phyloP scores from a whole-genome alignment of 2,888 invertebrate species.

The Prosapia bicincta region DNA sequence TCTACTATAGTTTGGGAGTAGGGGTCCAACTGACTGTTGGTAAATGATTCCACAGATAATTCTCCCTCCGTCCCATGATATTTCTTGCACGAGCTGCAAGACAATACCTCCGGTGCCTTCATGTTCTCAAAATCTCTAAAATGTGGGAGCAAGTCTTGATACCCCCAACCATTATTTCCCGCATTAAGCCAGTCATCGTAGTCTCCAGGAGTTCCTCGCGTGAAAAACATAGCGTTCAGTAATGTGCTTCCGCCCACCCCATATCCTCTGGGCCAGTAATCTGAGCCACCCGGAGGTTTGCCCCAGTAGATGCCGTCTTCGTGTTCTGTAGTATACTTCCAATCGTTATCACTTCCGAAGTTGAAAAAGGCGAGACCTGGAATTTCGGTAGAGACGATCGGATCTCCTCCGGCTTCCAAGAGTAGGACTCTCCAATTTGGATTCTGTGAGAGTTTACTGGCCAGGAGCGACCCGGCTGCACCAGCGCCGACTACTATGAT shows the following conservation, averaged over 20 bases:
- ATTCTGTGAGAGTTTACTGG: constrained; percentile 49
- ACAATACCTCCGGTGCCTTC: constrained; percentile 26
- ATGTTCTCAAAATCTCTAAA: constrained; percentile 45
- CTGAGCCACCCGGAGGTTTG: constrained; percentile 45
- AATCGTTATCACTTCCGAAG: constrained; percentile 37
- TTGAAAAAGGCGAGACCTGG: constrained; percentile 47
- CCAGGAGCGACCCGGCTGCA: constrained; percentile 52
- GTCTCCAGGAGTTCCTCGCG: constrained; percentile 60
- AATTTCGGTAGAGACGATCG: constrained; percentile 48
- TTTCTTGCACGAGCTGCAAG: constrained; percentile 36
- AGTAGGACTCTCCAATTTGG: constrained; percentile 49
- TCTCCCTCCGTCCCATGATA: constrained; percentile 38
- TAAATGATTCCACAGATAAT: constrained; percentile 51
- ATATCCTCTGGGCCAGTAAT: constrained; percentile 56
- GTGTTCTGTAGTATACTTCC: constrained; percentile 51
- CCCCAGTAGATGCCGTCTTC: constrained; percentile 45
- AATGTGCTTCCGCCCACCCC: constrained; percentile 63
- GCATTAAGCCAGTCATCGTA: constrained; percentile 59
- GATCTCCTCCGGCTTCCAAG: constrained; percentile 55
- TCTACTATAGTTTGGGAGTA: constrained; percentile 33
- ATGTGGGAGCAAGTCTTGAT: constrained; percentile 46
- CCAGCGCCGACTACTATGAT: constrained; percentile 46
- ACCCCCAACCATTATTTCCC: constrained; percentile 62
- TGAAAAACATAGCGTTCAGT: constrained; percentile 63
- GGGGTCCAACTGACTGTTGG: constrained; percentile 32